Evolutionary conservation across 2,888 invertebrate species (phyloP).

Genomic region (Lasioglossum malachurum): DNA sequence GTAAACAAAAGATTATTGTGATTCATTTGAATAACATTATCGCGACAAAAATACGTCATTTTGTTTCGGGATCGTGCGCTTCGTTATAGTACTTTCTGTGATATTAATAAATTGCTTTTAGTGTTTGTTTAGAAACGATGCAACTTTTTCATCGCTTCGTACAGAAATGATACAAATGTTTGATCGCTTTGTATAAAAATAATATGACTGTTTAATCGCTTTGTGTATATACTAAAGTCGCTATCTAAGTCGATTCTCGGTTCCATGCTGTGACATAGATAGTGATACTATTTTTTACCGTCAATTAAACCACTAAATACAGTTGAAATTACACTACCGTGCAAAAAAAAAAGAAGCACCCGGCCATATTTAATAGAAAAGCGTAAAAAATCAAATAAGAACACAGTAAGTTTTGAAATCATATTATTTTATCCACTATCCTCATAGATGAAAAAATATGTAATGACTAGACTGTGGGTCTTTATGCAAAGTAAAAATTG

Average conservation of each 20-base stretch:
- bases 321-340: too few relatives aligned
- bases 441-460: background rate
- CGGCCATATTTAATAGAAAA: too few relatives aligned
- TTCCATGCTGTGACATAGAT: too few relatives aligned
- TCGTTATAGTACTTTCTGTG: background rate
- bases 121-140: background rate
- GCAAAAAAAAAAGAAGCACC: too few relatives aligned
- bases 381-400: too few relatives aligned
- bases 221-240: too few relatives aligned
- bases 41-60: background rate
- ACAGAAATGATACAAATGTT: background rate
- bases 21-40: background rate
- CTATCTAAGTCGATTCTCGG: too few relatives aligned
- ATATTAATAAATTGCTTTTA: background rate
- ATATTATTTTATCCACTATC: background rate
- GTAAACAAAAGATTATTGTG: background rate
- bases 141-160: background rate
- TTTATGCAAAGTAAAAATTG: too few relatives aligned
- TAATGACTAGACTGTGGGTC: too few relatives aligned
- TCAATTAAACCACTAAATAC: too few relatives aligned
- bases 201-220: background rate
- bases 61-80: background rate
- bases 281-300: too few relatives aligned
- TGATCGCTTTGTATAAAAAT: background rate
- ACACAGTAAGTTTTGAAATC: too few relatives aligned